Base-by-base conservation (phyloP, 2,797 vertebrate genomes). In the Cirrhinus molitorella region DNA sequence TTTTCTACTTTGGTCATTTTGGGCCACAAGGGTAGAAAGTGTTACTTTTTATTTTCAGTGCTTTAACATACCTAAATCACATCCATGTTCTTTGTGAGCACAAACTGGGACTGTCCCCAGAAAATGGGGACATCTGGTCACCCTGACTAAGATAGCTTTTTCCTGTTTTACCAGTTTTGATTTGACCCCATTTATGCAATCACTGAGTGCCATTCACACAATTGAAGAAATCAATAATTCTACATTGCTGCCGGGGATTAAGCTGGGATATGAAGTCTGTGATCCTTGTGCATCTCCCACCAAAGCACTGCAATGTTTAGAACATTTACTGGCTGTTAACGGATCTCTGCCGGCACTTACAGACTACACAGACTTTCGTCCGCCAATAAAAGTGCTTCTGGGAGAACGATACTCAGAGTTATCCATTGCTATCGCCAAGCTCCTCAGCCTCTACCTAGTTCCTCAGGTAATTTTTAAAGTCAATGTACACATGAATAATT, bases 161-260 rank as follows among this genome's bases (percentile, higher is more conserved):
- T 81, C 13, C 12, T 19, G 23, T 17, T 59, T 47, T 57, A 31
- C 61, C 85, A 93, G 92, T 59, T 92, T 94, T 76, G 70, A 90
- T 66, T 59, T 84, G 0, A 4, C 4, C 5, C 7, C 88, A 7
- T 93, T 92, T 34, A 5, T 91, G 31, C 51, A 14, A 5, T 84
- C 89, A 4, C 80, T 93, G 80, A 88, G 89, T 45, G 5, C 19
- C 17, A 91, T 92, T 25, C 83, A 93, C 19, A 88, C 89, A 28
- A 93, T 93, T 1, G 91, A 93, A 51, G 17, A 17, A 7, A 86
- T 94, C 51, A 94, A 94, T 40, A 88, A 88, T 43, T 86, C 83
- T 1, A 83, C 72, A 14, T 84, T 93, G 70, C 89, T 94, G 13
- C 93, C 92, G 0, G 91, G 91, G 12, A 83, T 92, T 16, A 79